Base-by-base conservation (phyloP, 2,797 vertebrate genomes). In the Coregonus ussuriensis region DNA sequence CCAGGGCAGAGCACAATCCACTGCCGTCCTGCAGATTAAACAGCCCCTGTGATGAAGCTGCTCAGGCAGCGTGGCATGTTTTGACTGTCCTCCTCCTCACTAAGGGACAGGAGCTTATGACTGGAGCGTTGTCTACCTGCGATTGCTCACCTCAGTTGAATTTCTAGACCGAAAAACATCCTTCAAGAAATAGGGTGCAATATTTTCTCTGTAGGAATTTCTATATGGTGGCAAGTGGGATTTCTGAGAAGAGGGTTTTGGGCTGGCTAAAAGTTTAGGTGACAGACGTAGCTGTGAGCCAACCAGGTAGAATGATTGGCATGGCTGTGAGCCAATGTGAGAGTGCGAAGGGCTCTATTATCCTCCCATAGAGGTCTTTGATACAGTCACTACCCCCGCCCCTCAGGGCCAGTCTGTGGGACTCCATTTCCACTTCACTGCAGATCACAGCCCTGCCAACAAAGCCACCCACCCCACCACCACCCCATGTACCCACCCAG, bases 381-480 rank as follows among this genome's bases (percentile, higher is more conserved):
- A 77, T 72, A 25, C 41, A 35, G 56, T 37, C 70, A 13, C 6
- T 7, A 1, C 56, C 6, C 47, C 47, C 6, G 4, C 63, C 66
- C 73, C 6, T 31, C 63, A 73, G 70, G 73, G 54, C 7, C 54
- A 6, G 11, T 7, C 16, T 62, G 53, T 62, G 66, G 47, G 67
- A 71, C 78, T 83, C 81, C 72, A 15, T 56, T 15, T 15, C 25
- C 53, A 56, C 56, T 11, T 73, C 31, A 21, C 41, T 25, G 71
- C 74, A 84, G 79, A 86, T 87, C 81, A 85, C 82, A 83, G 84
- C 62, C 72, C 37, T 71, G 56, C 77, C 63, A 69, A 71, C 33
- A 73, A 74, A 80, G 68, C 37, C 56, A n/a, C 16, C 71, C 37
- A 6, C 78, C 67, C 73, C 76, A 79, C 52, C 18, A 72, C 69